Evolutionary conservation across 2,113 vertebrate species (phyloP).

Genomic region (Plecotus auritus): DNA sequence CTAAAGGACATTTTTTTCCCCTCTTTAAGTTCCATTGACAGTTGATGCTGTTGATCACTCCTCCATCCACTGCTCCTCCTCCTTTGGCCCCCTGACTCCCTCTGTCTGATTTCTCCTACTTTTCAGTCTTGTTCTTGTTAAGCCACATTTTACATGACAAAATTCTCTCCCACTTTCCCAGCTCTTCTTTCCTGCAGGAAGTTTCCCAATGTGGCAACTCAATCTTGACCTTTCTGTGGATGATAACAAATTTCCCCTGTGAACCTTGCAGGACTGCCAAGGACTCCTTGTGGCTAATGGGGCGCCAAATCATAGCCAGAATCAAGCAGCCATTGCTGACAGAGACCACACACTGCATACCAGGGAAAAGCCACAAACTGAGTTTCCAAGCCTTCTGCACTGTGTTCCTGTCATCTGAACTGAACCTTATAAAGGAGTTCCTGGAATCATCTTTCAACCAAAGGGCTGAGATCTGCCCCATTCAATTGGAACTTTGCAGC

Average conservation of each 20-base stretch:
- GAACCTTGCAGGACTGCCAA: neutral
- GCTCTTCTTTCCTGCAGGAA: neutral
- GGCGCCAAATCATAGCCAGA: neutral
- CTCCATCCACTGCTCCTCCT: neutral
- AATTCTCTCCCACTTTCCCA: neutral
- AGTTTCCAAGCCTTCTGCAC: neutral
- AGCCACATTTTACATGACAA: neutral
- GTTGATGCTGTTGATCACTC: neutral
- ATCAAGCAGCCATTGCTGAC: neutral
- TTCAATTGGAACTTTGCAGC: neutral
- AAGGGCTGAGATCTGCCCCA: neutral
- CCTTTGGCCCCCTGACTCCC: neutral
- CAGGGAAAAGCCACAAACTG: neutral
- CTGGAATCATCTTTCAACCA: neutral
- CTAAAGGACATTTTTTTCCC: neutral
- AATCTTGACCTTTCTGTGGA: neutral
- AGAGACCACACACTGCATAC: neutral
- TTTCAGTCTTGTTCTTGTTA: neutral
- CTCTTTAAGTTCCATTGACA: neutral
- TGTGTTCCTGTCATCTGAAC: neutral
- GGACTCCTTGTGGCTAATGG: neutral
- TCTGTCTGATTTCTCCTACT: neutral
- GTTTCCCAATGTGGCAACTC: neutral
- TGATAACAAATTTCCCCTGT: neutral
- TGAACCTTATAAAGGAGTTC: neutral